A percentile compares a stretch with the other conserved stretches of the same genome.
These are phyloP conservation scores for Sparus aurata DNA, from an alignment of 2,797 vertebrate genomes.

Conservation along the genomic window DNA sequence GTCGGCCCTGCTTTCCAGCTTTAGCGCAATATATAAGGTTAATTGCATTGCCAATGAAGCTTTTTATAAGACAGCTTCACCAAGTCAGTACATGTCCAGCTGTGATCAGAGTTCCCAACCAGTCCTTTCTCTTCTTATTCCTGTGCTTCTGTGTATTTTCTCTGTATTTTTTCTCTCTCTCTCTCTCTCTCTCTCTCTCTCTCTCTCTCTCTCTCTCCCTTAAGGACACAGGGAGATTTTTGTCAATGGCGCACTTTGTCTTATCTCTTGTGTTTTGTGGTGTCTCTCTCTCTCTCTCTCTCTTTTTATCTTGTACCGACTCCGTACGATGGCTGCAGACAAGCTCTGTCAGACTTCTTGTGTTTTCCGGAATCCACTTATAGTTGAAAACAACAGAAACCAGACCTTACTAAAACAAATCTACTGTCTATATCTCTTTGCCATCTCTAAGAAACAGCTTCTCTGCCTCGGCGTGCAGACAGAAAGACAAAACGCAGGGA, in stretches of 20 bases:
- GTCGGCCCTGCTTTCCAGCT: neutral
- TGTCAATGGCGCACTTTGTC: neutral
- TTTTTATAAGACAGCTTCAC: neutral
- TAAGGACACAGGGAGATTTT: neutral
- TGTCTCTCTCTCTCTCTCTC: neutral
- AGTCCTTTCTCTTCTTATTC: neutral
- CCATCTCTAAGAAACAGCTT: neutral
- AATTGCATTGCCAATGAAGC: neutral
- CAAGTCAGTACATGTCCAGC: neutral
- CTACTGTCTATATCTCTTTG: neutral
- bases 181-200: neutral
- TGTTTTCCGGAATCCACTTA: neutral
- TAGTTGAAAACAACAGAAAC: slow-evolving; percentile 1
- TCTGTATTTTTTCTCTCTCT: neutral
- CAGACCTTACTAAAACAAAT: neutral
- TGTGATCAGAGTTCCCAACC: neutral
- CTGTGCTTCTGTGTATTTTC: neutral
- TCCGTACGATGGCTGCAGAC: neutral
- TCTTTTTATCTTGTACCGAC: neutral
- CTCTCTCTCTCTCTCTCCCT: neutral
- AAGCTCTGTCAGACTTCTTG: slow-evolving; percentile 5
- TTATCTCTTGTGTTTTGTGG: neutral
- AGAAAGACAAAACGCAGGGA: neutral
- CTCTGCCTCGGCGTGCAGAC: neutral
- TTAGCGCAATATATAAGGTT: neutral